Conservation (phyloP, 1,140 invertebrate species). For the Mylabris phalerata region DNA sequence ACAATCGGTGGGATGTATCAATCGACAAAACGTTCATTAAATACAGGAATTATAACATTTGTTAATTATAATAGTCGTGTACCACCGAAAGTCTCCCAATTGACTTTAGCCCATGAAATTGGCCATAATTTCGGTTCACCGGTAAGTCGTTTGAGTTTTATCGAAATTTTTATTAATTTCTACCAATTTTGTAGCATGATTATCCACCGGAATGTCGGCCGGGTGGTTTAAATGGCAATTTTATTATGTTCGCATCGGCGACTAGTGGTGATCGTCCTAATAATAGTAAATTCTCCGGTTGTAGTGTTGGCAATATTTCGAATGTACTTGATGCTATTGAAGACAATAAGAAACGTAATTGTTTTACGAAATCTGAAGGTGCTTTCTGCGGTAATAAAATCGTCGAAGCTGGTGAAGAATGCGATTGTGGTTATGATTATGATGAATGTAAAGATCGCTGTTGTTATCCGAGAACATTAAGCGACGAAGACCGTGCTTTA, state of each 20-base stretch:
- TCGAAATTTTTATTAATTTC: neutral
- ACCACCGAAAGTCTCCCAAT: constrained; percentile 92
- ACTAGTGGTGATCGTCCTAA: constrained; percentile 90
- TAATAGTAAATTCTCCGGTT: constrained; percentile 91
- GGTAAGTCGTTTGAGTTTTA: constrained; percentile 49
- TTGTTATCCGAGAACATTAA: constrained; percentile 82
- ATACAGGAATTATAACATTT: constrained; percentile 99
- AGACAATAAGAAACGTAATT: constrained; percentile 90
- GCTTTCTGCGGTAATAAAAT: constrained; percentile 99
- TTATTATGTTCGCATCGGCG: constrained; percentile 95
- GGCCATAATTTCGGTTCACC: constrained; percentile 99
- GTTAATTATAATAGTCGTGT: constrained; percentile 98
- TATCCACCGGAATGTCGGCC: constrained; percentile 87
- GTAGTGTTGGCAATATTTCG: constrained; percentile 92
- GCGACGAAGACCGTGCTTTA: constrained; percentile 56
- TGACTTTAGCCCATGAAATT: constrained; percentile 98
- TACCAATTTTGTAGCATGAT: constrained; percentile 68
- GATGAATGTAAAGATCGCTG: constrained; percentile 89
- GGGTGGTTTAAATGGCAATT: constrained; percentile 84
- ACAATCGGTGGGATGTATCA: constrained; percentile 89
- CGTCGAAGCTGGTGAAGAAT: constrained; percentile 95
- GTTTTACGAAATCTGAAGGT: constrained; percentile 82
- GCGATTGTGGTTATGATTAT: constrained; percentile 96
- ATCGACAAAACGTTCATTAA: constrained; percentile 88
- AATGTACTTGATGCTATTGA: constrained; percentile 86